phyloP scores from a whole-genome alignment of 2,888 invertebrate species.

The Teleogryllus oceanicus region DNA sequence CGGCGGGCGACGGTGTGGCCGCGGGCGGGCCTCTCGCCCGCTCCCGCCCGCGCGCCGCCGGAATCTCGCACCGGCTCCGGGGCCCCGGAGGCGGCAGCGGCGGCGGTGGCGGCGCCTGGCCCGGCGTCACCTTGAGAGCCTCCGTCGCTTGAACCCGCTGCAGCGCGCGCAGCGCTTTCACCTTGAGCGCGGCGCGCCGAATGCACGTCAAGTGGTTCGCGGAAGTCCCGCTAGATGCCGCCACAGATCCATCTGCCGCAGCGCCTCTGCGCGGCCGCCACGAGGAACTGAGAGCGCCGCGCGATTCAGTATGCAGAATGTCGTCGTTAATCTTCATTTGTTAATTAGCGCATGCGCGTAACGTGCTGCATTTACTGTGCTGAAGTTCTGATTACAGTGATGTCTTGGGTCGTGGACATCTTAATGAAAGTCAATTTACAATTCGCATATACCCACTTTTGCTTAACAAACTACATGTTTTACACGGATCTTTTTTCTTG shows the following conservation, averaged over 20 bases:
- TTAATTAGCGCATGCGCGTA: too few species aligned
- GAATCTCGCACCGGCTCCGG: not conserved
- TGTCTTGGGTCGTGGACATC: too few species aligned
- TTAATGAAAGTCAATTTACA: too few species aligned
- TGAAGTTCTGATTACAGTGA: too few species aligned
- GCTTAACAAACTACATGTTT: too few species aligned
- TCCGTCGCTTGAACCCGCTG: slow-evolving; percentile 4
- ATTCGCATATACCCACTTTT: too few species aligned
- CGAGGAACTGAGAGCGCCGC: not conserved
- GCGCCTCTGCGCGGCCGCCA: not conserved
- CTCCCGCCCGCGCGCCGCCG: not conserved
- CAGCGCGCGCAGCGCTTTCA: not conserved
- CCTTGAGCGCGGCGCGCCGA: not conserved
- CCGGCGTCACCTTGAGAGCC: not conserved
- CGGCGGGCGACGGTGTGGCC: not conserved
- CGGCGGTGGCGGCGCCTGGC: not conserved
- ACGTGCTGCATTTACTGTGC: too few species aligned
- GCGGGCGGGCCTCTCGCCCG: not conserved
- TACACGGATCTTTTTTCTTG: too few species aligned
- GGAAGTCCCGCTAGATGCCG: not conserved
- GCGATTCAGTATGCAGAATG: too few species aligned
- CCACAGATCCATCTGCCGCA: not conserved
- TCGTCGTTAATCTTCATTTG: too few species aligned
- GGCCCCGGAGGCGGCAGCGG: not conserved
- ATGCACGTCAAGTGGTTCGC: not conserved